Evolutionary conservation across 2,888 invertebrate genomes (phyloP).

Genomic region (Scelioninae gen. 1): DNA sequence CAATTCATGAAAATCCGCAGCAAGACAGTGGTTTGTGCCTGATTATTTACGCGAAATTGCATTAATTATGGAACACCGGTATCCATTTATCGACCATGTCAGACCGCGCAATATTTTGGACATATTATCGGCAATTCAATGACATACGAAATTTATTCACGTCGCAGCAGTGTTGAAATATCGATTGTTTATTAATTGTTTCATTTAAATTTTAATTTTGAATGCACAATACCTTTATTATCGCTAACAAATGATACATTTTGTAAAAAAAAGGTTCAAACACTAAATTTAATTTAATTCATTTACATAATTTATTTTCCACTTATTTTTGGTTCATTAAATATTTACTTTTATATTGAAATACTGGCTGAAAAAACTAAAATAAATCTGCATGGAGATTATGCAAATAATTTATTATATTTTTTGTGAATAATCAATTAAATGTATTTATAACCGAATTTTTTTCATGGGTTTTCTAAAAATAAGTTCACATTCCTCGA

Average conservation of each 20-base stretch:
- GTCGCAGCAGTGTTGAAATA: not conserved
- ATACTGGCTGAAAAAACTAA: too few species aligned
- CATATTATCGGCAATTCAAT: not conserved
- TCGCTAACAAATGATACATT: not conserved
- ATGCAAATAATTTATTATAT: too few species aligned
- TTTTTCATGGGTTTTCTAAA: too few species aligned
- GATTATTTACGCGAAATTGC: slow-evolving; percentile 22
- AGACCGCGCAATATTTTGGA: slow-evolving; percentile 8
- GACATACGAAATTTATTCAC: slow-evolving; percentile 3
- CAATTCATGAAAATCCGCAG: slow-evolving; percentile 43
- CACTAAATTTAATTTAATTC: too few species aligned
- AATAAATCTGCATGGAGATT: too few species aligned
- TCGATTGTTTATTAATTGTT: not conserved
- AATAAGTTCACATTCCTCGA: too few species aligned
- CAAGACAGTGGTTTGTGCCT: not conserved
- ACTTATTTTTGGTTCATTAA: too few species aligned
- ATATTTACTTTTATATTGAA: too few species aligned
- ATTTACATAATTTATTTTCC: too few species aligned
- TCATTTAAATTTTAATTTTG: not conserved
- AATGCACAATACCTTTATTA: not conserved
- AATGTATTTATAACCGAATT: too few species aligned
- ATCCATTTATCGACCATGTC: slow-evolving; percentile 22
- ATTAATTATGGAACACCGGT: slow-evolving; percentile 43
- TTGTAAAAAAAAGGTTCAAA: too few species aligned
- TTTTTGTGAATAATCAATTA: too few species aligned